Percentiles rank a stretch among this genome's conserved stretches.
These are phyloP conservation scores for Bhutanitis thaidina DNA, from an alignment of 2,888 invertebrate genomes.

Conservation along the genomic window DNA sequence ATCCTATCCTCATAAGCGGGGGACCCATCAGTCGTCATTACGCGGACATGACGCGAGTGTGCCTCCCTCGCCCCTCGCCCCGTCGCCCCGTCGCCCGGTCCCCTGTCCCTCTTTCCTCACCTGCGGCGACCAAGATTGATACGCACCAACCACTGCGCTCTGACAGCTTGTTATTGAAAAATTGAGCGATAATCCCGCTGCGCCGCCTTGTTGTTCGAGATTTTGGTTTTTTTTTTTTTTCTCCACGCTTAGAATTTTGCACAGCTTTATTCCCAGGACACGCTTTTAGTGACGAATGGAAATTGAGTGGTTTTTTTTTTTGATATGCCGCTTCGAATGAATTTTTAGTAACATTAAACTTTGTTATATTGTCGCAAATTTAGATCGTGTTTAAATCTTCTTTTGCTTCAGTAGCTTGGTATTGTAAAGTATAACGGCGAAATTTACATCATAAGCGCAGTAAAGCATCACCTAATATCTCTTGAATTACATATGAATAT, in stretches of 20 bases:
- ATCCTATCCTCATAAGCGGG: conserved; percentile 63
- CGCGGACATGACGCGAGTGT: conserved; percentile 43
- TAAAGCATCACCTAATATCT: too few relatives aligned
- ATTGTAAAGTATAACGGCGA: too few relatives aligned
- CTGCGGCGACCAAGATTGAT: conserved; percentile 70
- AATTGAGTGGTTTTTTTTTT: conserved; percentile 29
- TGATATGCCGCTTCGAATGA: conserved; percentile 16
- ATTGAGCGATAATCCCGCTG: conserved; percentile 69
- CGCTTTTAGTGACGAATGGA: conserved; percentile 30
- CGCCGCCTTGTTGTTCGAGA: conserved; percentile 54
- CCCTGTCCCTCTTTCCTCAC: conserved; percentile 35
- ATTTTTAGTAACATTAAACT: conserved; percentile 8
- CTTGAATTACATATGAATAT: too few relatives aligned
- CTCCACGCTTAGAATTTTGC: conserved; percentile 12
- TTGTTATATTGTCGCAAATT: neutral
- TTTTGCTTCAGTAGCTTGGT: too few relatives aligned
- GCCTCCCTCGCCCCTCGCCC: conserved; percentile 22
- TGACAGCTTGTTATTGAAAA: conserved; percentile 75
- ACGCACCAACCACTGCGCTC: conserved; percentile 46
- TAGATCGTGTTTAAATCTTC: too few relatives aligned
- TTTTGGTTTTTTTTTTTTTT: conserved; percentile 33
- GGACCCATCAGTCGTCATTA: conserved; percentile 75
- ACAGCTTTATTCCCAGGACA: conserved; percentile 26
- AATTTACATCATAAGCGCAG: too few relatives aligned
- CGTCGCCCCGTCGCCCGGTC: too few relatives aligned